Evolutionary conservation across 2,888 invertebrate species (phyloP).

Genomic region (Aplocera efformata): DNA sequence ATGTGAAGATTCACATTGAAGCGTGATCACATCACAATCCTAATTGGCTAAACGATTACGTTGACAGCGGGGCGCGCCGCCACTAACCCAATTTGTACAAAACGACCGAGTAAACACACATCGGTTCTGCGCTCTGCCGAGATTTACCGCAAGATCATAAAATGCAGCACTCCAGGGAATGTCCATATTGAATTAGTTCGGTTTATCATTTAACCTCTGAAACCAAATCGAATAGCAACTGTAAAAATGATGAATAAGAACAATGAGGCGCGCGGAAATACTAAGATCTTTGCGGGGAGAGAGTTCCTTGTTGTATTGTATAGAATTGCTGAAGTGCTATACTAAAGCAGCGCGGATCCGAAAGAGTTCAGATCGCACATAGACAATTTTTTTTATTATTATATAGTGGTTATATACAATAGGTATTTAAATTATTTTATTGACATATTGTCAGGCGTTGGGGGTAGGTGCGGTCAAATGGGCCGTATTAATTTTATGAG

Average conservation of each 20-base stretch:
- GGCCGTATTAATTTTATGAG: constrained; percentile 37
- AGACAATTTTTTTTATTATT: background rate
- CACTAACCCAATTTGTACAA: constrained; percentile 71
- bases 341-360: constrained; percentile 3
- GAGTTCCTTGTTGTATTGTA: no score
- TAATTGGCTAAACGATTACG: constrained; percentile 68
- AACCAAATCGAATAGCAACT: constrained; percentile 25
- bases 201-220: constrained; percentile 34
- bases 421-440: constrained; percentile 33
- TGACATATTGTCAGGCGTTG: constrained; percentile 31
- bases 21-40: constrained; percentile 59
- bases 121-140: constrained; percentile 50
- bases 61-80: constrained; percentile 49
- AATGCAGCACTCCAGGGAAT: constrained; percentile 53
- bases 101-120: constrained; percentile 67
- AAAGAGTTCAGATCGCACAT: constrained; percentile 8
- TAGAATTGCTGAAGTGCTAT: constrained; percentile 6
- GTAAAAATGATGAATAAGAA: background rate
- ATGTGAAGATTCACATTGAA: constrained; percentile 56
- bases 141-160: constrained; percentile 66
- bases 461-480: constrained; percentile 31
- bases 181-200: constrained; percentile 42
- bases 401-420: constrained; percentile 22
- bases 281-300: no score
- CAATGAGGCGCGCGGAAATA: constrained; percentile 9